Evolutionary conservation across 1,140 invertebrate species (phyloP).

Genomic region (Diachasma alloeum): DNA sequence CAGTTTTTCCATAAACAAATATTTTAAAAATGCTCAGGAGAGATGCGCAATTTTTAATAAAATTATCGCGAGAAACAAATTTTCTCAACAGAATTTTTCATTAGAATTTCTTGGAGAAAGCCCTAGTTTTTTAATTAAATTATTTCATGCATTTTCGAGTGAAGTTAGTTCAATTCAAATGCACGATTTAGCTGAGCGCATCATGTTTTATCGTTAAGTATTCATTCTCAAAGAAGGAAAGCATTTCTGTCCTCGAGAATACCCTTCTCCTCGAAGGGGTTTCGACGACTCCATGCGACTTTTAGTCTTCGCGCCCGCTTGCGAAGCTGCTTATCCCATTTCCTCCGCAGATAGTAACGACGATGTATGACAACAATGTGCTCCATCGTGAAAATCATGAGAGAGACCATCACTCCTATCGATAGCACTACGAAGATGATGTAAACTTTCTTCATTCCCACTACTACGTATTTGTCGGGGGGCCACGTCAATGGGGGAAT

Average conservation of each 20-base stretch:
- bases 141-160: no score
- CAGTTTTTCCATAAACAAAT: no score
- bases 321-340: neutral
- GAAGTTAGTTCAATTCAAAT: no score
- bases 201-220: neutral
- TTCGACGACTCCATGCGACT: neutral
- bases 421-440: neutral
- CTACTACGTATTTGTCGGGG: neutral
- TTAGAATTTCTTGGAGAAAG: no score
- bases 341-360: neutral
- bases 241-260: neutral
- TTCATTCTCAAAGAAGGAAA: neutral
- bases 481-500: neutral
- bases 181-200: no score
- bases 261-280: neutral
- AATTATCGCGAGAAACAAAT: no score
- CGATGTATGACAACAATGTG: neutral
- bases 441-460: slow-evolving; percentile 15
- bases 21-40: no score
- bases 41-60: no score
- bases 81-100: no score
- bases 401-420: neutral
- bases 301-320: neutral
- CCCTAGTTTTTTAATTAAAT: no score
- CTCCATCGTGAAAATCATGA: slow-evolving; percentile 20